These are phyloP conservation scores for Tenthredo mesomela DNA, from an alignment of 2,888 invertebrate genomes.

Conservation along the genomic window DNA sequence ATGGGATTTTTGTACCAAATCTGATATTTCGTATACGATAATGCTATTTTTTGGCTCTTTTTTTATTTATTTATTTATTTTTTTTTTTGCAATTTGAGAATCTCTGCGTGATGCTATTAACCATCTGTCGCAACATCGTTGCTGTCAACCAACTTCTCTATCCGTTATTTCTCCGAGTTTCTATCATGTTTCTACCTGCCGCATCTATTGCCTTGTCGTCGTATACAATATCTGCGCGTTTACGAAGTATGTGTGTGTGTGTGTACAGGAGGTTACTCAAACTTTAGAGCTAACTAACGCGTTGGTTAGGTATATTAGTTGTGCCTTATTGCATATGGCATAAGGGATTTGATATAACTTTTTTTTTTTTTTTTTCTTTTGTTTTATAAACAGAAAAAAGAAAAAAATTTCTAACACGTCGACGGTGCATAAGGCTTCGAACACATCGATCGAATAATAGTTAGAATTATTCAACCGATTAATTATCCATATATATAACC, in stretches of 20 bases:
- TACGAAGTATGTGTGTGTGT: not conserved
- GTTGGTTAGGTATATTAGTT: not conserved
- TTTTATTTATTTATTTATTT: not conserved
- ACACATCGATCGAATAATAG: not conserved
- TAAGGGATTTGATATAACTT: not conserved
- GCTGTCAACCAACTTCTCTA: conserved; percentile 51
- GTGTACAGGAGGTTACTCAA: not conserved
- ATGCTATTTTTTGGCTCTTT: not conserved
- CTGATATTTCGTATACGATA: not conserved
- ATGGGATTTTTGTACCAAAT: not conserved
- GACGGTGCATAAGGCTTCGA: not conserved
- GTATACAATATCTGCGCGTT: not conserved
- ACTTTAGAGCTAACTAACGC: not conserved
- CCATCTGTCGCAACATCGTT: conserved; percentile 48
- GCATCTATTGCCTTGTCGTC: conserved; percentile 9
- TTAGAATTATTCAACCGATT: not conserved
- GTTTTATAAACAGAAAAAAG: not conserved
- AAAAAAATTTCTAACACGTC: not conserved
- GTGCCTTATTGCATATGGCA: not conserved
- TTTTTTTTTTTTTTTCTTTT: not conserved
- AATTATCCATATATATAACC: not conserved
- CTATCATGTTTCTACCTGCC: conserved; percentile 39
- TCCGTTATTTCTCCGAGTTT: conserved; percentile 49
- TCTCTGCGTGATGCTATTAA: conserved; percentile 51
- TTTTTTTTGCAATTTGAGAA: conserved; percentile 43